phyloP scores from a whole-genome alignment of 2,888 invertebrate genomes.

The Rapana venosa region DNA sequence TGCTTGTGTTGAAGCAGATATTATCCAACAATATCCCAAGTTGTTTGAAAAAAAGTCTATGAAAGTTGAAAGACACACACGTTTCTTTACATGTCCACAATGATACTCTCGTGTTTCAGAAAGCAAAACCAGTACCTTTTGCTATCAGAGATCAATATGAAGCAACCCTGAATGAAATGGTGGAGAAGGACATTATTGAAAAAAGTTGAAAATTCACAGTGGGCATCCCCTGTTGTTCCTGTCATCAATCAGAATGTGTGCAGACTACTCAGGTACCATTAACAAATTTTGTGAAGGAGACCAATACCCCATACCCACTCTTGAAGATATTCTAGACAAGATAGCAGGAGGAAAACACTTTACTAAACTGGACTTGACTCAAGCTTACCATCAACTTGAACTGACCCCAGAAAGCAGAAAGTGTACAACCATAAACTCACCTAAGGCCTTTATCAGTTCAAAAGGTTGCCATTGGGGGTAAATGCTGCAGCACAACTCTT shows the following conservation, averaged over 20 bases:
- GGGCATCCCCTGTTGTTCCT: constrained; percentile 10
- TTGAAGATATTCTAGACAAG: neutral
- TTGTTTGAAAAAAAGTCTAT: neutral
- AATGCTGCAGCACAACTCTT: too few relatives aligned
- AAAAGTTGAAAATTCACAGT: neutral
- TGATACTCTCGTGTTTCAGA: neutral
- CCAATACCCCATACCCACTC: neutral
- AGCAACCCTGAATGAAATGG: neutral
- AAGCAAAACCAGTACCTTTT: constrained; percentile 1
- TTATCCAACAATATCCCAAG: neutral
- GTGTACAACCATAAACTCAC: too few relatives aligned
- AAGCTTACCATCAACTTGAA: too few relatives aligned
- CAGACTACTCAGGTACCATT: neutral
- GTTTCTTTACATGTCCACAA: neutral
- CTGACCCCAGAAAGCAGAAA: too few relatives aligned
- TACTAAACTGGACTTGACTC: constrained; percentile 1
- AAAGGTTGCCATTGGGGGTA: too few relatives aligned
- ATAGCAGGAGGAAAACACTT: neutral
- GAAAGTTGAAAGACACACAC: neutral
- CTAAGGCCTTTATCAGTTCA: too few relatives aligned
- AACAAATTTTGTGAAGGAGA: neutral
- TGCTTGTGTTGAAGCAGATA: neutral
- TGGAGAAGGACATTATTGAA: neutral
- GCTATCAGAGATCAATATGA: neutral
- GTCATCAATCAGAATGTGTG: constrained; percentile 3